Evolutionary conservation across 1,140 invertebrate species (phyloP).

Genomic region (Heliothis subflexa): DNA sequence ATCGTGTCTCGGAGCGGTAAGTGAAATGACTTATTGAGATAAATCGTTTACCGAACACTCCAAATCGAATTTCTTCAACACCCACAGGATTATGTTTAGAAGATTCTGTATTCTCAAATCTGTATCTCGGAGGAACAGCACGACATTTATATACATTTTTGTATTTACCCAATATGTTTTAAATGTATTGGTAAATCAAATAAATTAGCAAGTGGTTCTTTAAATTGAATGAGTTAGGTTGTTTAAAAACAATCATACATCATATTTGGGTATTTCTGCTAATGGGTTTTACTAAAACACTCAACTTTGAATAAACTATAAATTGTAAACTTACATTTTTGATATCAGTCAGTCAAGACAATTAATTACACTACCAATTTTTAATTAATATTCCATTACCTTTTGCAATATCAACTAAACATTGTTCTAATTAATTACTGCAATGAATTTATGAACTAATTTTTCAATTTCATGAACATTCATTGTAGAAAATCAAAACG

Average conservation of each 20-base stretch:
- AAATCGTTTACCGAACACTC: conserved; percentile 58
- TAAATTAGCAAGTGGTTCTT: conserved; percentile 4
- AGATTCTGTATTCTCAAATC: not conserved
- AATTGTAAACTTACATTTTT: too few species aligned
- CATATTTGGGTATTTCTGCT: too few species aligned
- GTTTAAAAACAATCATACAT: too few species aligned
- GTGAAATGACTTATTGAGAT: conserved; percentile 59
- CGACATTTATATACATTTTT: conserved; percentile 11
- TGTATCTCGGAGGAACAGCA: not conserved
- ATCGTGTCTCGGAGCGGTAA: conserved; percentile 29
- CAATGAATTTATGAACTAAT: not conserved
- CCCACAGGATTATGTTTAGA: not conserved
- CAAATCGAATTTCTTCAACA: conserved; percentile 56
- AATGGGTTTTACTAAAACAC: too few species aligned
- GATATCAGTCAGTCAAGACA: too few species aligned
- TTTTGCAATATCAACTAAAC: conserved; percentile 19
- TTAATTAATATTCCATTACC: not conserved
- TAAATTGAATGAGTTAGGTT: too few species aligned
- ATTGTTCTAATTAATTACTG: conserved; percentile 12
- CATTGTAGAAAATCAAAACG: not conserved
- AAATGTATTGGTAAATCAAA: conserved; percentile 2
- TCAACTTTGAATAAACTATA: too few species aligned
- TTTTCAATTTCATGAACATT: not conserved
- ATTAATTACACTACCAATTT: not conserved
- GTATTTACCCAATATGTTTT: not conserved